These are phyloP conservation scores for Chlorodrepanis virens DNA, from an alignment of 2,113 vertebrate species.

Conservation along the genomic window DNA sequence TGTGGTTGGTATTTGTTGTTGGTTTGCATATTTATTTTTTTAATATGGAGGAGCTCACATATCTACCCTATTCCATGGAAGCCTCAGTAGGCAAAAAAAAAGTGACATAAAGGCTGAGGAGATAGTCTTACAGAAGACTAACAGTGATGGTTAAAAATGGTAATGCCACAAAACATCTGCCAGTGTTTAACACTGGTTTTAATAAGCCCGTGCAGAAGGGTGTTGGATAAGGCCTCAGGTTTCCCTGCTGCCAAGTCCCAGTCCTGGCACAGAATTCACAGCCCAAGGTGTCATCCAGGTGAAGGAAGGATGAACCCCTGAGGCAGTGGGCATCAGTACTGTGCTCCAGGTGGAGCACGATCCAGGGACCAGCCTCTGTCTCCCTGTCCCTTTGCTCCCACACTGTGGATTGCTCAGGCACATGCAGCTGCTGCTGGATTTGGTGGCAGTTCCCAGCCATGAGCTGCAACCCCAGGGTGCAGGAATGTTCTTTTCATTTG, in stretches of 20 bases:
- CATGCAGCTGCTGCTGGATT: not conserved
- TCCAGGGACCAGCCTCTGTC: too few species aligned
- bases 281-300: not conserved
- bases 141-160: not conserved
- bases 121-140: not conserved
- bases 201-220: not conserved
- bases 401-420: not conserved
- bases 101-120: not conserved
- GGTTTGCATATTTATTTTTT: not conserved
- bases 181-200: not conserved
- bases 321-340: accelerated
- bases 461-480: not conserved
- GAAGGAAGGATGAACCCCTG: not conserved
- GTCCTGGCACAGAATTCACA: not conserved
- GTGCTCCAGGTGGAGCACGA: accelerated
- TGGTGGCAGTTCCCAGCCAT: not conserved
- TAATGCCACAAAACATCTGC: not conserved
- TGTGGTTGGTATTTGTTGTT: not conserved
- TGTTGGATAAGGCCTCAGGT: not conserved
- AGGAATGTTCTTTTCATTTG: not conserved
- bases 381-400: not conserved
- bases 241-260: not conserved
- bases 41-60: not conserved
- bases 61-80: not conserved
- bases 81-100: not conserved